Evolutionary conservation across 1,140 invertebrate genomes (phyloP), one percentile per base, ranked within the genome.

Genomic region (Drosophila nebulosa): DNA sequence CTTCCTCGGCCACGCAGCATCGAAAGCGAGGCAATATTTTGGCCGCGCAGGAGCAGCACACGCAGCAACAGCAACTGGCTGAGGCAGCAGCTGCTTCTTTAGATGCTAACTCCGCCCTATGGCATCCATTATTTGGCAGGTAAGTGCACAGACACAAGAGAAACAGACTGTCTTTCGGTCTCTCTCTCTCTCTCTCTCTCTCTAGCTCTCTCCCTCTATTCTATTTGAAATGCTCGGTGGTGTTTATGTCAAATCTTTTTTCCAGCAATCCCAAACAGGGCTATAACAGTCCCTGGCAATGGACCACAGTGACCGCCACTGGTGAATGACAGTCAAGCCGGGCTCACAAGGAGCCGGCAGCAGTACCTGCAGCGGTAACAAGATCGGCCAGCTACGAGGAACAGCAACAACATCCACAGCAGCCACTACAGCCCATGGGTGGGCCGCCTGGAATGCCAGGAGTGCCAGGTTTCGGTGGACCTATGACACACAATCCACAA

Each of bases 121-220:
- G 94, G 94, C 94, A 95, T 92, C 94, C 95, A 4, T 91, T 95
- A 0, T 95, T 95, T 80, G 94, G 94, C 91, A 95, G 94, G 94
- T 95, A 90, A 94, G 90, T 90, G 32, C 32, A 35, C 9, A 35
- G 10, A 12, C 9, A 35, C 2, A 10, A 3, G 7, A 35, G 24
- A 35, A 9, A 35, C 12, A 35, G 0, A 35, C 10, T 1, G n/a
- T 7, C 1, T 16, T 4, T 42, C 14, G 5, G 27, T 56, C 39
- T 7, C 0, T 27, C 12, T 9, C 9, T 21, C 39, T 21, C 16
- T 21, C 39, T 42, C 2, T 9, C 14, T 16, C 39, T 9, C n/a
- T 36, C 35, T 53, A 1, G 14, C 4, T 27, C 1, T 46, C 42
- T 46, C 16, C 7, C 5, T 18, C 42, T 46, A n/a, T 14, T 39